phyloP scores from a whole-genome alignment of 2,888 invertebrate species.

The Perithous albicinctus region DNA sequence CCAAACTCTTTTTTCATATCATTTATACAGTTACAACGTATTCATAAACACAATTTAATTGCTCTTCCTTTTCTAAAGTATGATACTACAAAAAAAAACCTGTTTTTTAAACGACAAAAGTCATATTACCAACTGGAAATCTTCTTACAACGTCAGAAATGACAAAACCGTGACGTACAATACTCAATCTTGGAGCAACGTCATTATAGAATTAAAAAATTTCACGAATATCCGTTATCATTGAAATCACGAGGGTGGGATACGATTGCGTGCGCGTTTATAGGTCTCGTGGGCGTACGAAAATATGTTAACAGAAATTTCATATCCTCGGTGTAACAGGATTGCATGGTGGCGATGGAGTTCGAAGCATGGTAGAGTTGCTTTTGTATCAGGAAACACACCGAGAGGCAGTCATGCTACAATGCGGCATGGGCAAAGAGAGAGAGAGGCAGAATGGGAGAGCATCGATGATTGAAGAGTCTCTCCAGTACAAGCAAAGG shows the following conservation, averaged over 20 bases:
- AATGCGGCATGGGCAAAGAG: not conserved
- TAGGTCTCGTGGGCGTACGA: conserved; percentile 65
- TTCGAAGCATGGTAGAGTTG: not conserved
- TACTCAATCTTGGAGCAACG: not conserved
- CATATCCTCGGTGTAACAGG: conserved; percentile 79
- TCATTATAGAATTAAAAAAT: conserved; percentile 45
- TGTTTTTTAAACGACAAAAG: not conserved
- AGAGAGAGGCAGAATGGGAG: not conserved
- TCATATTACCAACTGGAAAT: no score
- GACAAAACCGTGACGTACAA: not conserved
- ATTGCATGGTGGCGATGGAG: conserved; percentile 66
- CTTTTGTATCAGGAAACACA: conserved; percentile 20
- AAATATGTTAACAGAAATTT: conserved; percentile 80
- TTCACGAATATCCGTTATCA: conserved; percentile 51
- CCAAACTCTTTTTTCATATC: not conserved
- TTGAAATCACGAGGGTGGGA: not conserved
- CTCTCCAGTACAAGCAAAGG: conserved; percentile 1
- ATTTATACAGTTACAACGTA: not conserved
- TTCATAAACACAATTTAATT: not conserved
- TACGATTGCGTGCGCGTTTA: conserved; percentile 24
- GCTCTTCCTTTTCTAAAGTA: not conserved
- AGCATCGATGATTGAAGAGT: conserved; percentile 41
- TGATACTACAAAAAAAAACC: not conserved
- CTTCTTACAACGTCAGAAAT: not conserved
- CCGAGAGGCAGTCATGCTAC: not conserved